These are phyloP conservation scores for Saimiri boliviensis DNA, from an alignment of 2,113 vertebrate genomes.

Conservation along the genomic window DNA sequence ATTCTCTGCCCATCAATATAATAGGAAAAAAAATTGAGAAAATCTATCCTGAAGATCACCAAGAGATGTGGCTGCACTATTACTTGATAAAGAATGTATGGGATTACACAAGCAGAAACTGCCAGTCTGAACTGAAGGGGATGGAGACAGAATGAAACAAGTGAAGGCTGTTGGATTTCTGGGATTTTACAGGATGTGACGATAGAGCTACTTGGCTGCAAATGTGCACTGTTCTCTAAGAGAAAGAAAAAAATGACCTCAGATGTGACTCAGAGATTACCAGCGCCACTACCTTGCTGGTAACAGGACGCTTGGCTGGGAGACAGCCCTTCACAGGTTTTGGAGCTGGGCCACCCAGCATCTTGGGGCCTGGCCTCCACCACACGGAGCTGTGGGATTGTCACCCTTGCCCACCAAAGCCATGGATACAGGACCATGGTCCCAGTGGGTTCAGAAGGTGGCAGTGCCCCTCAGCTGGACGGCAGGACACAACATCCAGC, in stretches of 20 bases:
- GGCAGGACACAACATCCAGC: neutral
- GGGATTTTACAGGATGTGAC: too few relatives aligned
- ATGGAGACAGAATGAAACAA: neutral
- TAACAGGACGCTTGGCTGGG: too few relatives aligned
- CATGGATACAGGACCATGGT: neutral
- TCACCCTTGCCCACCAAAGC: neutral
- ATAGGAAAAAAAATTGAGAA: neutral
- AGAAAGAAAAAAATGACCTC: too few relatives aligned
- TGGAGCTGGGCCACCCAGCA: too few relatives aligned
- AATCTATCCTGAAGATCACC: neutral
- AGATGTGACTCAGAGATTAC: too few relatives aligned
- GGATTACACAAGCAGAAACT: neutral
- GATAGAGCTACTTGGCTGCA: too few relatives aligned
- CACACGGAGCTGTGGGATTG: too few relatives aligned
- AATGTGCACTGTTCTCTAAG: too few relatives aligned
- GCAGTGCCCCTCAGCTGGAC: neutral
- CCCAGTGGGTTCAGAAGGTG: neutral
- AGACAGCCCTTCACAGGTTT: too few relatives aligned
- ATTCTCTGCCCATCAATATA: neutral
- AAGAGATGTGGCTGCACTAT: neutral
- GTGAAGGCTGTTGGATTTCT: neutral
- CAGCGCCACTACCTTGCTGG: too few relatives aligned
- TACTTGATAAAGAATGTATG: neutral
- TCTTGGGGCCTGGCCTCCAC: too few relatives aligned
- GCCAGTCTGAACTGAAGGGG: neutral